A percentile compares a stretch with the other conserved stretches of the same genome.
Conservation (phyloP, 2,113 vertebrate genomes). For the Saguinus imperator region DNA sequence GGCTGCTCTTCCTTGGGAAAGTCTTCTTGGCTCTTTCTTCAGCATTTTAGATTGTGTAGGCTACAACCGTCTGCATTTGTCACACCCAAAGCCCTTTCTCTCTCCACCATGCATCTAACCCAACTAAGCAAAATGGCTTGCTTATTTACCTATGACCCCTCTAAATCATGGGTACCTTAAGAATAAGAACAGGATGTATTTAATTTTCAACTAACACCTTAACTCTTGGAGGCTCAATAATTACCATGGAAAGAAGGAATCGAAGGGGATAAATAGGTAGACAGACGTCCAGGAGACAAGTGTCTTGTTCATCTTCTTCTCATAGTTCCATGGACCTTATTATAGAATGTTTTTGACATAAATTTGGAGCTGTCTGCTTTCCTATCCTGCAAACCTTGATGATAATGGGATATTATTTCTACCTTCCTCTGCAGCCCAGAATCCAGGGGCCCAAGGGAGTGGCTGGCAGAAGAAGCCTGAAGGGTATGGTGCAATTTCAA, state of each 20-base stretch:
- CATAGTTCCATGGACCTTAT: background rate
- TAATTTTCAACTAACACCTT: background rate
- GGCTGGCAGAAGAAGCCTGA: background rate
- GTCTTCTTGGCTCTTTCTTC: background rate
- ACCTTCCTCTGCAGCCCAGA: background rate
- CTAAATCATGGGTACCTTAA: background rate
- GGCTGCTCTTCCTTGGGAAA: background rate
- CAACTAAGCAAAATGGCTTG: background rate
- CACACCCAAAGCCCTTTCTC: background rate
- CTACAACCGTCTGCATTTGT: background rate
- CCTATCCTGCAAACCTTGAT: background rate
- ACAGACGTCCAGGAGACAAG: background rate
- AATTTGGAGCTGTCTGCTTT: background rate
- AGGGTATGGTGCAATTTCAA: background rate
- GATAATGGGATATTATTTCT: background rate
- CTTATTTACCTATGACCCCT: background rate
- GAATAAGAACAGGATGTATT: background rate
- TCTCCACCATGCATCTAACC: background rate
- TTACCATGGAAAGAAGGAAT: background rate
- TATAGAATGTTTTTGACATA: background rate
- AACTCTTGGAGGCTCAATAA: background rate
- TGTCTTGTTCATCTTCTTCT: background rate
- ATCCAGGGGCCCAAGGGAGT: background rate
- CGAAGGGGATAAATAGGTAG: background rate
- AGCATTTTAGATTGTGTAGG: background rate